Evolutionary conservation across 1,140 invertebrate genomes (phyloP).

Genomic region (Nautilus pompilius): DNA sequence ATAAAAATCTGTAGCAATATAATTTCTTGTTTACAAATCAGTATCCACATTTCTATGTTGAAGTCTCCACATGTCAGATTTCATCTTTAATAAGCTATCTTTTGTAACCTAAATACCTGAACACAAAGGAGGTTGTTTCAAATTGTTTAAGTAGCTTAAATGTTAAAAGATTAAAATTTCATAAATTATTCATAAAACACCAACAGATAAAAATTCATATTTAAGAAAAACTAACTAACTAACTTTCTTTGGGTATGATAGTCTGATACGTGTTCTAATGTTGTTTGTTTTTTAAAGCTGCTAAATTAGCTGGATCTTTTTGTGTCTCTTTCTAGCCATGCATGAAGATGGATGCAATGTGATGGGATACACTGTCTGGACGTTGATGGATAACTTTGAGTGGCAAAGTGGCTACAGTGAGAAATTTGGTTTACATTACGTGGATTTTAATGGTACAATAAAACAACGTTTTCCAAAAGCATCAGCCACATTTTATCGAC

Average conservation of each 20-base stretch:
- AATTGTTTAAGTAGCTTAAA: background rate
- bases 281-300: constrained; percentile 25
- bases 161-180: no score
- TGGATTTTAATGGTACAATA: constrained; percentile 68
- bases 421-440: constrained; percentile 71
- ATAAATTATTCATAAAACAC: background rate
- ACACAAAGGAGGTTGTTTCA: background rate
- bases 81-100: no score
- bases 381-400: constrained; percentile 77
- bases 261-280: no score
- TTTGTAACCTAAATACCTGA: background rate
- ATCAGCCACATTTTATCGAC: constrained; percentile 59
- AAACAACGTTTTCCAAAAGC: constrained; percentile 67
- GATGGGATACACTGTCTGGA: constrained; percentile 70
- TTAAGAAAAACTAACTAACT: background rate
- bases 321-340: constrained; percentile 56
- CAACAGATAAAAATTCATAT: background rate
- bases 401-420: constrained; percentile 62
- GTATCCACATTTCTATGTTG: no score
- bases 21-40: no score
- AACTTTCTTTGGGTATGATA: no score
- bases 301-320: no score
- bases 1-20: no score
- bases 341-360: constrained; percentile 66
- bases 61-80: no score